A percentile compares a stretch with the other conserved stretches of the same genome.
phyloP scores from a whole-genome alignment of 2,888 invertebrate genomes.

The Acanthococcus lagerstroemiae region DNA sequence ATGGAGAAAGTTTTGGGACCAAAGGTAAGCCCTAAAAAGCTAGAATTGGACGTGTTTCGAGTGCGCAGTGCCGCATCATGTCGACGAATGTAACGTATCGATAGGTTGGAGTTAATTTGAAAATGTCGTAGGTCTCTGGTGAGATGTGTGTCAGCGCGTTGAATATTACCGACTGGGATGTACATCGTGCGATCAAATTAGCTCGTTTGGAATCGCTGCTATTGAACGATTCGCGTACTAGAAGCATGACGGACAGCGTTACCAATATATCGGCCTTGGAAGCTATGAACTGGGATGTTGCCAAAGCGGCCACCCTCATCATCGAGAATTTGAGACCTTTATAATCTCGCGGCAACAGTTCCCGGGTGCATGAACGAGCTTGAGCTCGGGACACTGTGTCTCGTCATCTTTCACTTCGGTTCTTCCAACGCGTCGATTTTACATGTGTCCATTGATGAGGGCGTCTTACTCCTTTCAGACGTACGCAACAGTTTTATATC shows the following conservation, averaged over 20 bases:
- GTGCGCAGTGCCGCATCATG: not conserved
- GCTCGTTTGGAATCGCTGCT: constrained; percentile 52
- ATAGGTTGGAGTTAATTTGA: not conserved
- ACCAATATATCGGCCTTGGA: constrained; percentile 45
- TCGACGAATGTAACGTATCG: not conserved
- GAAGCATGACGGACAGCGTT: constrained; percentile 28
- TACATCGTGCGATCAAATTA: constrained; percentile 77
- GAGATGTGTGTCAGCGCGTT: constrained; percentile 70
- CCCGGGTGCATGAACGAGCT: not conserved
- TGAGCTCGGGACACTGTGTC: not conserved
- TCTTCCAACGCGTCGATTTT: no score
- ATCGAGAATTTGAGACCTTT: constrained; percentile 39
- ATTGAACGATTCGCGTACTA: constrained; percentile 37
- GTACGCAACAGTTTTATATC: no score
- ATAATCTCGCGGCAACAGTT: no score
- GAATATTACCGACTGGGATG: constrained; percentile 78
- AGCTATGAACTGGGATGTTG: constrained; percentile 55
- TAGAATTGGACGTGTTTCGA: not conserved
- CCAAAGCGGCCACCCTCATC: constrained; percentile 55
- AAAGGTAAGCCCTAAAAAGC: constrained; percentile 46
- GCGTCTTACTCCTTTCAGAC: no score
- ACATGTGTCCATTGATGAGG: no score
- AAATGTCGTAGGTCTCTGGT: constrained; percentile 49
- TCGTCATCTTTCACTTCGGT: no score
- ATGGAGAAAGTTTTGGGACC: constrained; percentile 78